phyloP scores from a whole-genome alignment of 2,113 vertebrate genomes.

The Saguinus imperator region DNA sequence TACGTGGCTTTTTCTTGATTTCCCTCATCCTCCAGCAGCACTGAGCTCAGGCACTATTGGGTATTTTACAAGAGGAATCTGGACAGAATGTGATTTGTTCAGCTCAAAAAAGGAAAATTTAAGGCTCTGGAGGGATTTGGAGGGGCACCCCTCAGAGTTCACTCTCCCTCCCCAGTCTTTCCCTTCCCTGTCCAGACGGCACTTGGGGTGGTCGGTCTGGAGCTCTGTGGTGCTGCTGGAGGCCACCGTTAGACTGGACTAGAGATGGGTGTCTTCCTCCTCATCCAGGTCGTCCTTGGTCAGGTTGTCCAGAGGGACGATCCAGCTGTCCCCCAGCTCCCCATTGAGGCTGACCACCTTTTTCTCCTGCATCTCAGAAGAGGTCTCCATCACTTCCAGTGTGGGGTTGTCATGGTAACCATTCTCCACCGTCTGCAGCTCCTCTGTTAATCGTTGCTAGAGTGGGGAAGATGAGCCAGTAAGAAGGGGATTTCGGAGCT shows the following conservation, averaged over 20 bases:
- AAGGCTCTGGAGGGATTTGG: constrained; percentile 53
- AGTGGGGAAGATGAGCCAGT: constrained; percentile 26
- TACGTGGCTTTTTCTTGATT: not conserved
- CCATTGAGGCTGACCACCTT: constrained; percentile 89
- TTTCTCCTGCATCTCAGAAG: constrained; percentile 96
- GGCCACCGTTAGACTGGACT: constrained; percentile 46
- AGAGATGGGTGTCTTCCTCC: constrained; percentile 98
- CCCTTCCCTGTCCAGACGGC: constrained; percentile 65
- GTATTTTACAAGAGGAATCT: constrained; percentile 66
- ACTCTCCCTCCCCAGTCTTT: not conserved
- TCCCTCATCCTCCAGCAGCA: not conserved
- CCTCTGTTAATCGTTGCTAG: constrained; percentile 95
- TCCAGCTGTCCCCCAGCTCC: constrained; percentile 98
- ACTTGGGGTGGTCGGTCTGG: constrained; percentile 69
- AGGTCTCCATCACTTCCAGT: constrained; percentile 97
- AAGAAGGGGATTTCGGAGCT: not conserved
- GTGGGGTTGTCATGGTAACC: constrained; percentile 99
- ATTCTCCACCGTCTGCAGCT: constrained; percentile 96
- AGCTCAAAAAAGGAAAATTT: constrained; percentile 62
- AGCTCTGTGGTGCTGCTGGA: not conserved
- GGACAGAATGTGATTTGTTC: constrained; percentile 57
- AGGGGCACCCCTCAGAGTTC: not conserved
- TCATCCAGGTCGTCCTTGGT: constrained; percentile 91
- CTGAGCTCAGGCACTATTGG: constrained; percentile 69
- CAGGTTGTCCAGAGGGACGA: constrained; percentile 95